phyloP scores from a whole-genome alignment of 2,113 vertebrate species.

The Rhipidura dahli region DNA sequence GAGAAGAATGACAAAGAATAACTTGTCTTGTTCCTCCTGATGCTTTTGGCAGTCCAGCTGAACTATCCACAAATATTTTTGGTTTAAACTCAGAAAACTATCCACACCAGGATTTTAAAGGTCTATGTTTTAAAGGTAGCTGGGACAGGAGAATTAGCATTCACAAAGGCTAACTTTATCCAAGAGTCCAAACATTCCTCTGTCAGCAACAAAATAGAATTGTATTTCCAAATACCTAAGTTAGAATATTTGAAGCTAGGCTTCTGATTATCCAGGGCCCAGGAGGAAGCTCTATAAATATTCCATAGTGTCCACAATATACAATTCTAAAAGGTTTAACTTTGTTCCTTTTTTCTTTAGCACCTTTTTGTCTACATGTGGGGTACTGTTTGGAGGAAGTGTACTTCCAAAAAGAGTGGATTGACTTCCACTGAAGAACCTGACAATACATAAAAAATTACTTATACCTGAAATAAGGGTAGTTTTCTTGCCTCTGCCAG shows the following conservation, averaged over 20 bases:
- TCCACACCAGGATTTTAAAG: background rate
- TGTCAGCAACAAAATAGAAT: background rate
- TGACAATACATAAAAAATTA: background rate
- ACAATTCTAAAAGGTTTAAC: background rate
- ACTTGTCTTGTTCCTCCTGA: background rate
- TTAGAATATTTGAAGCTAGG: background rate
- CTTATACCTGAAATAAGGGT: background rate
- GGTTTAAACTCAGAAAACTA: background rate
- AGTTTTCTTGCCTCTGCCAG: background rate
- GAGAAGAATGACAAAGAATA: background rate
- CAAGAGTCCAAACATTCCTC: background rate
- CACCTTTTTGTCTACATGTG: background rate
- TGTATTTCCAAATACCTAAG: background rate
- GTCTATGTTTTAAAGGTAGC: background rate
- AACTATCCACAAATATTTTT: background rate
- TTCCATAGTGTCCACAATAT: background rate
- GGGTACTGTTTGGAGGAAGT: background rate
- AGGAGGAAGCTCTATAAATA: background rate
- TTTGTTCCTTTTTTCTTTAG: background rate
- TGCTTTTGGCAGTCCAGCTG: background rate
- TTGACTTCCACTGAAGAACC: background rate
- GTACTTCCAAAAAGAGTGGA: background rate
- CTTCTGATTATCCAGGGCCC: background rate
- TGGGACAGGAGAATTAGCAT: background rate
- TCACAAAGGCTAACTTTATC: background rate